These are phyloP conservation scores for Caiman crocodilus DNA, from an alignment of 2,797 vertebrate species.

Conservation along the genomic window DNA sequence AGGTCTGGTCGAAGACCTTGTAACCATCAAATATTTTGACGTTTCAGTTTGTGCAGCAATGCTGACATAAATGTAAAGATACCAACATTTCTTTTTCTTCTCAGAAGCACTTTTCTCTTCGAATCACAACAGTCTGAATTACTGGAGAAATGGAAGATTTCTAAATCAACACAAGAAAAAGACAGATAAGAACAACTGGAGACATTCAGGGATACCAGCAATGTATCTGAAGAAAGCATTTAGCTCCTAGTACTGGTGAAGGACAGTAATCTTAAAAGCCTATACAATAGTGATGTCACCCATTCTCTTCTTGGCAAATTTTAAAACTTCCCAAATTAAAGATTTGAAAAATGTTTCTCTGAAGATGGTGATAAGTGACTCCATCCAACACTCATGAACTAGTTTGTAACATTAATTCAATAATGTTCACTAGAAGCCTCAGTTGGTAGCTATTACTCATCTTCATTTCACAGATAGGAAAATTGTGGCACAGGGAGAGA, in stretches of 20 bases:
- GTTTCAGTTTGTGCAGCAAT: constrained; percentile 43
- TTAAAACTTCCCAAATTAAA: neutral
- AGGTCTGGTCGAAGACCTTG: neutral
- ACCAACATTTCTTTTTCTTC: constrained; percentile 36
- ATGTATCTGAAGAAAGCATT: constrained; percentile 9
- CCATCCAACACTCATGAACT: neutral
- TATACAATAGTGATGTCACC: neutral
- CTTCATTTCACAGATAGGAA: neutral
- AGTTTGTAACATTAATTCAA: neutral
- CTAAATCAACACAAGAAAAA: constrained; percentile 11
- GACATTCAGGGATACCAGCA: neutral
- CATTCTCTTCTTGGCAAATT: neutral
- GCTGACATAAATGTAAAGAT: constrained; percentile 56
- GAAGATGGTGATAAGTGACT: neutral
- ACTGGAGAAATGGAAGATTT: neutral
- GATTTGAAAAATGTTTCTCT: neutral
- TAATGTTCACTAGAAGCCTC: neutral
- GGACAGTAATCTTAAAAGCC: constrained; percentile 14
- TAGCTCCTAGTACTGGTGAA: neutral
- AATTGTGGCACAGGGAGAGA: neutral
- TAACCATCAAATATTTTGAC: constrained; percentile 7
- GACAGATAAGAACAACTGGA: constrained; percentile 2
- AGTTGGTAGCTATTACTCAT: neutral
- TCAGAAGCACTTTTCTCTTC: constrained; percentile 36
- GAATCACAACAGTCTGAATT: constrained; percentile 5